Conservation (phyloP, 1,140 invertebrate species). For the Yoshiicerus persimilis region DNA sequence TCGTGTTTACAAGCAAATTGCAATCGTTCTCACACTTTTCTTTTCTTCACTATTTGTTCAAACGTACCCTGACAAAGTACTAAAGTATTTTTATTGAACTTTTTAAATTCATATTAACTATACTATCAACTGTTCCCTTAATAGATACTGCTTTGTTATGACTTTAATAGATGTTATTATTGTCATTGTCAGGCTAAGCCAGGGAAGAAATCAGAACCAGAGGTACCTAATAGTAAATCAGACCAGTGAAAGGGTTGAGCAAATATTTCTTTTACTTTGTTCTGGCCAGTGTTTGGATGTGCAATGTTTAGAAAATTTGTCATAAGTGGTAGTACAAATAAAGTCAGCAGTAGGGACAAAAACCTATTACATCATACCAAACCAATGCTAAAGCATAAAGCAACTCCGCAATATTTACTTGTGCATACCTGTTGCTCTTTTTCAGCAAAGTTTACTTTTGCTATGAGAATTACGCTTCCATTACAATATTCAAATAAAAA, state of each 20-base stretch:
- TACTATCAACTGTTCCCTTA: not conserved
- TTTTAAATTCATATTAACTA: not conserved
- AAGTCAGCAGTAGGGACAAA: not conserved
- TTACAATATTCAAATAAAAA: not conserved
- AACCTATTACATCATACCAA: not conserved
- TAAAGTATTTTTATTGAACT: not conserved
- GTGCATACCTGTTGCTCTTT: not conserved
- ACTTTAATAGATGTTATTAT: not conserved
- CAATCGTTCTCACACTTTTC: not conserved
- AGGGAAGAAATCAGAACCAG: not conserved
- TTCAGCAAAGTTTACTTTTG: not conserved
- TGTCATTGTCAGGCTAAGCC: not conserved
- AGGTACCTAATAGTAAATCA: not conserved
- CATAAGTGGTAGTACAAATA: not conserved
- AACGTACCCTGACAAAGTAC: not conserved
- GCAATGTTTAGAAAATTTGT: constrained; percentile 4
- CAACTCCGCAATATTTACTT: not conserved
- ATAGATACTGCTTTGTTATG: not conserved
- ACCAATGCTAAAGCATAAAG: too few relatives aligned
- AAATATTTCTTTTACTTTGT: not conserved
- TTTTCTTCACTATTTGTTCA: not conserved
- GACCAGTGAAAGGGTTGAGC: not conserved
- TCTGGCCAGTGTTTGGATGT: not conserved
- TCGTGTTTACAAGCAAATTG: not conserved
- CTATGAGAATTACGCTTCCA: not conserved